Evolutionary conservation across 2,797 vertebrate genomes (phyloP), one percentile per base, ranked within the genome.

Genomic region (Spinus pinus): DNA sequence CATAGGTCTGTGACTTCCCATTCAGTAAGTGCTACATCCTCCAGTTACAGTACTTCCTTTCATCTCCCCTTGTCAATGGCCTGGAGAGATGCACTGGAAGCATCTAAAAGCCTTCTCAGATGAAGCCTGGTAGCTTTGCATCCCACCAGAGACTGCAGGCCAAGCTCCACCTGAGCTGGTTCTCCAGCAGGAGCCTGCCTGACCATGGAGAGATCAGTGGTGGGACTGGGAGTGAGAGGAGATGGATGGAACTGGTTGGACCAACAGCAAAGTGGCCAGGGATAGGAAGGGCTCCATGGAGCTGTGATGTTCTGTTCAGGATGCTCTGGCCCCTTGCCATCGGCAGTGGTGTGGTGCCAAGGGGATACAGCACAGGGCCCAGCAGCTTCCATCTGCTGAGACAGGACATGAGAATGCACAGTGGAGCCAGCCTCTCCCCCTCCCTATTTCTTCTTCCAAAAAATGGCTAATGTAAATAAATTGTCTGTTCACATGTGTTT

Each of bases 381-480:
- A 46, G 19, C 3, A 3, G 47, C 50, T 65, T 23, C 9, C 69
- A 58, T 94, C 79, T 88, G 72, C 67, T 78, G 85, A 82, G 67
- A 41, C 65, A 86, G 79, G 90, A 46, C 71, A 35, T 46, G 82
- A 93, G 88, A 93, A 93, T 94, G 86, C 93, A 37, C 83, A 83
- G 90, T 4, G 61, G 83, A 94, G 42, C 49, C 86, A 74, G 53
- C 46, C 27, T 88, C 75, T 80, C 51, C 30, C 57, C 31, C 33
- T 86, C 91, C 71, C 56, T 50, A 24, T 61, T 94, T 86, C 84
- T 89, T 92, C 70, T 95, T 90, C 87, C 80, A 77, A 5, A 96
- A 95, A 94, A 75, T 64, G 66, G 83, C 81, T 94, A 94, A 95
- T 73, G 92, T 95, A 97, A 97, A 96, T 95, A 96, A 96, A 93